A percentile compares a stretch with the other conserved stretches of the same genome.
phyloP scores from a whole-genome alignment of 2,797 vertebrate species.

The Amblyopsis hoosieri region DNA sequence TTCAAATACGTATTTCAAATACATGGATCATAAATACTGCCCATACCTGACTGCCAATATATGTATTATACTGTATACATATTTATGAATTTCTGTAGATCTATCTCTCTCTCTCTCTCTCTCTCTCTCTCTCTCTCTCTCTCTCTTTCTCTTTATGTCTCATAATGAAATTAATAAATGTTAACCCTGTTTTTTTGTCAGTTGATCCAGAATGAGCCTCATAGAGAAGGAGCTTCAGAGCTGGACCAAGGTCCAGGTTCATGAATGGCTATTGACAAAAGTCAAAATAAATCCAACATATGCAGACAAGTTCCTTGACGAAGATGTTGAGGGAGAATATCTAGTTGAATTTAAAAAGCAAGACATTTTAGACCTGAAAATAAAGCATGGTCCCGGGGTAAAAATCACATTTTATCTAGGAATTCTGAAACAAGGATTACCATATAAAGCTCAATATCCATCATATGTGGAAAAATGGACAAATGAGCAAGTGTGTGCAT shows the following conservation, averaged over 20 bases:
- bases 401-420: constrained; percentile 42
- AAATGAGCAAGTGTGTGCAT: constrained; percentile 33
- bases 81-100: no score
- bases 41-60: no score
- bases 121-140: no score
- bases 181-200: constrained; percentile 3
- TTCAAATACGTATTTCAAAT: no score
- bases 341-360: constrained; percentile 19
- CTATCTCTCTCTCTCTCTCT: no score
- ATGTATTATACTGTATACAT: no score
- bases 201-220: constrained; percentile 26
- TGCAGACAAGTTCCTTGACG: constrained; percentile 39
- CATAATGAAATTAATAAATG: neutral
- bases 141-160: no score
- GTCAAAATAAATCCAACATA: constrained; percentile 37
- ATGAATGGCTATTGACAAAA: constrained; percentile 32
- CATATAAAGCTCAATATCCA: constrained; percentile 12
- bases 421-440: constrained; percentile 16
- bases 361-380: constrained; percentile 43
- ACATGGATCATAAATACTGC: no score
- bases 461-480: constrained; percentile 30
- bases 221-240: neutral
- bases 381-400: constrained; percentile 65
- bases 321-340: constrained; percentile 44
- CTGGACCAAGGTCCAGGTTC: constrained; percentile 53